Conservation (phyloP, 2,113 vertebrate species). For the Scomber scombrus region DNA sequence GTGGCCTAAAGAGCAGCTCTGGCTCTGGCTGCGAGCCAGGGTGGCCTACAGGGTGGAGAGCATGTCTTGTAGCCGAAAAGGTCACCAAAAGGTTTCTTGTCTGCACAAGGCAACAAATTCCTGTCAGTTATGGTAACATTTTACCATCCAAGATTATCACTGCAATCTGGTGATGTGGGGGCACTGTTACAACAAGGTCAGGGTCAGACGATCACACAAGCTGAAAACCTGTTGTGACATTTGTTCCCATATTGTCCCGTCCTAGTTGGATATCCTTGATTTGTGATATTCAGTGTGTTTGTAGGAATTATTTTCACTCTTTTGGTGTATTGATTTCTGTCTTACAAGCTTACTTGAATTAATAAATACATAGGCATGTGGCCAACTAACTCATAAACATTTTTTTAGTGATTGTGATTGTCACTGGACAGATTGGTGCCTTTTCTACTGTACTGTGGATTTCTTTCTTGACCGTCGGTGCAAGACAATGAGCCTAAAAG, state of each 20-base stretch:
- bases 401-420: too few relatives aligned
- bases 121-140: neutral
- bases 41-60: constrained; percentile 38
- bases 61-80: constrained; percentile 30
- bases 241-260: too few relatives aligned
- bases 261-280: too few relatives aligned
- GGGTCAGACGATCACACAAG: neutral
- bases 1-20: constrained; percentile 28
- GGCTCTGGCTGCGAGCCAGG: constrained; percentile 38
- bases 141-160: neutral
- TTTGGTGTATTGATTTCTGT: too few relatives aligned
- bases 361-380: too few relatives aligned
- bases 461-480: neutral
- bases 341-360: too few relatives aligned
- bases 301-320: too few relatives aligned
- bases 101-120: constrained; percentile 6
- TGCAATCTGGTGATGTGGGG: neutral
- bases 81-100: constrained; percentile 40
- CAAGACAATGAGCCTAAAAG: neutral
- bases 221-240: neutral
- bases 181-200: too few relatives aligned
- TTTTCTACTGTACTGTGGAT: too few relatives aligned
- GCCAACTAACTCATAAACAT: too few relatives aligned
- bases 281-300: neutral
- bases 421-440: too few relatives aligned